Evolutionary conservation across 1,140 invertebrate species (phyloP).

Genomic region (Diachasmimorpha longicaudata): DNA sequence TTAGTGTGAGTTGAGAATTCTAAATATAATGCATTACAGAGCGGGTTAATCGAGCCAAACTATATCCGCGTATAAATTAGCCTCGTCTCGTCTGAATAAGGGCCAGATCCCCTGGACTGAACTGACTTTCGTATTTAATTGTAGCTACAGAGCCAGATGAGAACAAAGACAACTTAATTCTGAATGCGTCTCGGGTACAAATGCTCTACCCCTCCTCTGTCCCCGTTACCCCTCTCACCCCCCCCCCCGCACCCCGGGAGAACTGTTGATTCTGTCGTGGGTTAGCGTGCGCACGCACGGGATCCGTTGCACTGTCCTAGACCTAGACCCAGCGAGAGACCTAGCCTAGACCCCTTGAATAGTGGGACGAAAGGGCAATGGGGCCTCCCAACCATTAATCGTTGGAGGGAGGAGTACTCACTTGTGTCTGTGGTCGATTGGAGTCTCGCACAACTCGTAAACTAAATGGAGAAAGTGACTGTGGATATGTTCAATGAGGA

Average conservation of each 20-base stretch:
- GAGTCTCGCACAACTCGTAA: not conserved
- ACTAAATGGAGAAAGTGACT: not conserved
- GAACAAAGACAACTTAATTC: not conserved
- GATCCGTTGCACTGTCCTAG: constrained; percentile 30
- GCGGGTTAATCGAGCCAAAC: not conserved
- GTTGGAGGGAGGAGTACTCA: constrained; percentile 8
- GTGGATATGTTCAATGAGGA: not conserved
- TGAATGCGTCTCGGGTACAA: too few relatives aligned
- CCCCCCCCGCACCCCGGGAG: too few relatives aligned
- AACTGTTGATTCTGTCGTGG: not conserved
- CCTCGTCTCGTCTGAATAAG: constrained; percentile 1
- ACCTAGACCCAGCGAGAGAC: constrained; percentile 57
- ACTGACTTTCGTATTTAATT: too few relatives aligned
- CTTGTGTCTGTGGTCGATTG: not conserved
- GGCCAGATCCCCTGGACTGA: not conserved
- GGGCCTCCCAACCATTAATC: not conserved
- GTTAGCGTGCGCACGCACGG: not conserved
- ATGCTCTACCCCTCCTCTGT: too few relatives aligned
- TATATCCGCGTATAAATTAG: not conserved
- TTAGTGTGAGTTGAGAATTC: not conserved
- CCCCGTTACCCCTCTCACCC: too few relatives aligned
- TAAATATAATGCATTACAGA: not conserved
- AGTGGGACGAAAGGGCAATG: constrained; percentile 18
- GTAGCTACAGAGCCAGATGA: not conserved
- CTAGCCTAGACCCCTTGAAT: constrained; percentile 52